Evolutionary conservation across 2,113 vertebrate species (phyloP).

Genomic region (Oryctolagus cuniculus): DNA sequence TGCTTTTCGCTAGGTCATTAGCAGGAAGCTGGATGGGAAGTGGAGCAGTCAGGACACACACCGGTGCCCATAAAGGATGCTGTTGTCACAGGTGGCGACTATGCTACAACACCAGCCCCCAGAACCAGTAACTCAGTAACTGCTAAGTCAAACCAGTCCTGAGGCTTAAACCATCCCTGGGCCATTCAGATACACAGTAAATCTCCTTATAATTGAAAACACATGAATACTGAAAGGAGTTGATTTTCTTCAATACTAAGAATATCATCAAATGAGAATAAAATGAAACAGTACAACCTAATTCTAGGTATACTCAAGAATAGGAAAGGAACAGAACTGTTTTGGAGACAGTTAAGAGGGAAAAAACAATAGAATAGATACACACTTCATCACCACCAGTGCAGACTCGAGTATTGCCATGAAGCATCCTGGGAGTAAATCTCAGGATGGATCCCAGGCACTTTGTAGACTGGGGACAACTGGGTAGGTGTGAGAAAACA

Average conservation of each 20-base stretch:
- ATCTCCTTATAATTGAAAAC: neutral
- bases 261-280: neutral
- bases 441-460: too few species aligned
- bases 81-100: too few species aligned
- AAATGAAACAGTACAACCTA: neutral
- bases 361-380: neutral
- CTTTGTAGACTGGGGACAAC: neutral
- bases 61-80: too few species aligned
- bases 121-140: too few species aligned
- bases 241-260: neutral
- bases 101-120: too few species aligned
- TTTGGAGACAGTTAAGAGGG: neutral
- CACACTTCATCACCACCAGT: too few species aligned
- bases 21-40: too few species aligned
- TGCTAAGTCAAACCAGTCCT: neutral
- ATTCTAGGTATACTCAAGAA: neutral
- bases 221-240: neutral
- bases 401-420: neutral
- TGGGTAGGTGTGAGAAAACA: neutral
- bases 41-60: too few species aligned
- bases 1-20: too few species aligned
- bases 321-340: neutral
- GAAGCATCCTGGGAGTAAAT: neutral
- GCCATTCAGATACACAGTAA: neutral
- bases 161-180: neutral